Base-by-base conservation (phyloP, 2,888 invertebrate genomes). In the Sarcophaga variegata region DNA sequence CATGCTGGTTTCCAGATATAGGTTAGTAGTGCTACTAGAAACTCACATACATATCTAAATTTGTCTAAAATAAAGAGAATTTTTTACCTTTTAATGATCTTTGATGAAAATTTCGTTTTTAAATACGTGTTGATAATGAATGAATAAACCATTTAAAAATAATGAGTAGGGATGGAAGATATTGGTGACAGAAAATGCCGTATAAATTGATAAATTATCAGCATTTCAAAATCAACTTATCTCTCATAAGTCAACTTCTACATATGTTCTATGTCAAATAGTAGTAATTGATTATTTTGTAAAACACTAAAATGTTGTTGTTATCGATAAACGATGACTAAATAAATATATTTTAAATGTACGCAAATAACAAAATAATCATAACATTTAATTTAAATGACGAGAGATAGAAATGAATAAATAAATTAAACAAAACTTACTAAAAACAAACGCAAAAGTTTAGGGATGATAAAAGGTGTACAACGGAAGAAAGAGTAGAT, bases 361-460 rank as follows among this genome's bases (percentile, higher is more conserved):
- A 79, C 27, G 47, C 62, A 79, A 80, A 84, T 66, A 69, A 80
- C 79, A 83, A 63, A 63, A 75, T 80, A 84, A 80, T 37, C 37
- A 8, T 76, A 75, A 81, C 80, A 74, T 49, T 75, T 66, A 81
- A 84, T 80, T 80, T 80, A 71, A 47, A 37, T 37, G 8, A 10
- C 20, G 8, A 37, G 49, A 70, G 71, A 80, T 76, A 76, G 75
- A 76, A 66, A 54, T 49, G 62, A 76, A 76, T 84, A 67, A 80
- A 78, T 81, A 64, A 77, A 67, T 66, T 22, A 81, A 81, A 62
- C n/a, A 76, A 45, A 82, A 70, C 45, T 45, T 8, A 37, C 37
- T 37, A 37, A 37, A 37, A 37, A 37, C 37, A 37, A 37, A 10
- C 2, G 37, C 8, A 37, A 10, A 37, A 0, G 47, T 62, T 69